These are phyloP conservation scores for Crocodylus rhombifer DNA, from an alignment of 2,797 vertebrate genomes.

Conservation along the genomic window DNA sequence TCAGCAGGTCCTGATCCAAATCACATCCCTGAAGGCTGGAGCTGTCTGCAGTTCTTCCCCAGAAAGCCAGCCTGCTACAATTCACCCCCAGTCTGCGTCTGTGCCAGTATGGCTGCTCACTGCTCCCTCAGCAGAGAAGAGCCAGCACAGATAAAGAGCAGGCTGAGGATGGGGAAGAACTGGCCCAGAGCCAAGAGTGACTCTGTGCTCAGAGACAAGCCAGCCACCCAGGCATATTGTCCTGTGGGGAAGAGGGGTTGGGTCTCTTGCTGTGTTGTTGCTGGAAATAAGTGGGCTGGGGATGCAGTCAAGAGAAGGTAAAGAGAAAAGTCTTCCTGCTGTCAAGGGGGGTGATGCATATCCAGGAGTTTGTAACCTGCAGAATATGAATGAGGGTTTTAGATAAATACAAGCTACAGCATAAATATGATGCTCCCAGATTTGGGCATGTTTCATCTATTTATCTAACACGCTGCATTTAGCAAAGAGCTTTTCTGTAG, in stretches of 20 bases:
- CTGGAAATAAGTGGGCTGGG: background rate
- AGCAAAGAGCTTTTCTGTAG: background rate
- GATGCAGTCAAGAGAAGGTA: background rate
- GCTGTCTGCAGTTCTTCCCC: background rate
- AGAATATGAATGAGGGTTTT: slow-evolving; percentile 28
- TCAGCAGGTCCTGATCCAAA: background rate
- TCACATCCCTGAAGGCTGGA: background rate
- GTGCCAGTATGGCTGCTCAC: background rate
- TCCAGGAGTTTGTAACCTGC: slow-evolving; percentile 16
- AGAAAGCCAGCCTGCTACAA: background rate
- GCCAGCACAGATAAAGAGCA: background rate
- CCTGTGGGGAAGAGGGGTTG: background rate
- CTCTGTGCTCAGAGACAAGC: background rate
- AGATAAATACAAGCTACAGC: background rate
- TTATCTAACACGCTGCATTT: background rate
- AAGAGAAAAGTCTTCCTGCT: background rate
- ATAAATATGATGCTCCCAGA: background rate
- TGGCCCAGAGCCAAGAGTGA: background rate
- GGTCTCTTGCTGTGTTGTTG: background rate
- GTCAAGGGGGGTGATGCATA: background rate
- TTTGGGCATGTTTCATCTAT: background rate
- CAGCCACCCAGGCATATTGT: background rate
- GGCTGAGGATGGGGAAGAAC: background rate
- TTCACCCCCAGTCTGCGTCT: too few species aligned
- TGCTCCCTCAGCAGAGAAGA: background rate